phyloP scores from a whole-genome alignment of 2,797 vertebrate species.

The Cetoscarus ocellatus region DNA sequence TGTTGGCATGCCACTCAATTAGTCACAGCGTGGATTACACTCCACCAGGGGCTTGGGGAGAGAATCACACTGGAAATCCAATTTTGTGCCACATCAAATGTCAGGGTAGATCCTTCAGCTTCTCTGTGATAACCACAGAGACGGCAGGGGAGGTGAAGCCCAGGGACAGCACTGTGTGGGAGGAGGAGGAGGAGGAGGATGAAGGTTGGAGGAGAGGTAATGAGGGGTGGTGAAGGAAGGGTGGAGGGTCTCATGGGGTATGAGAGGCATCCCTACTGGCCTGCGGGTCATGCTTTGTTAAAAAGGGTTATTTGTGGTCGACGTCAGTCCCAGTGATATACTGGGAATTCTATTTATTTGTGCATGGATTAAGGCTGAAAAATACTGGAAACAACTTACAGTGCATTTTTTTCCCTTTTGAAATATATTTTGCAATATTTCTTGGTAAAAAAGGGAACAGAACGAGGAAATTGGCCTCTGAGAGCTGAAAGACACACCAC shows the following conservation, averaged over 20 bases:
- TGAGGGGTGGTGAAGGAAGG: slow-evolving; percentile 14
- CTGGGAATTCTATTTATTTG: background rate
- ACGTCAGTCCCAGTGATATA: background rate
- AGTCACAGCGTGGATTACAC: slow-evolving; percentile 78
- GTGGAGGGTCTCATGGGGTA: slow-evolving; percentile 19
- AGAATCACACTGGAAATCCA: slow-evolving; percentile 75
- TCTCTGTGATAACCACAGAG: slow-evolving; percentile 59
- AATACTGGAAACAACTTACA: too few relatives aligned
- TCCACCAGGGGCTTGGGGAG: slow-evolving; percentile 61
- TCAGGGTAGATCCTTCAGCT: slow-evolving; percentile 71
- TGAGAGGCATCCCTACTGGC: slow-evolving; percentile 21
- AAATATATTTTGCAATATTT: background rate
- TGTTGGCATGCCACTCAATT: slow-evolving; percentile 77
- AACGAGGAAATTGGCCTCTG: too few relatives aligned
- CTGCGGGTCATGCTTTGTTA: slow-evolving; percentile 21
- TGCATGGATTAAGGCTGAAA: too few relatives aligned
- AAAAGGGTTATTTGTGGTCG: slow-evolving; percentile 6
- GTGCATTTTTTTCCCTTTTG: too few relatives aligned
- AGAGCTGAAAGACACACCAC: too few relatives aligned
- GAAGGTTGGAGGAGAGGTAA: slow-evolving; percentile 47
- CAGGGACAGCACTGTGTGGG: slow-evolving; percentile 19
- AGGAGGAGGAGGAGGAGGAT: slow-evolving; percentile 29
- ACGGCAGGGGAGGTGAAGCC: slow-evolving; percentile 37
- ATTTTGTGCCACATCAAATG: slow-evolving; percentile 80
- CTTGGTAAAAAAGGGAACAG: too few relatives aligned